Base-by-base conservation (phyloP, 2,797 vertebrate genomes). In the Falco berigora region DNA sequence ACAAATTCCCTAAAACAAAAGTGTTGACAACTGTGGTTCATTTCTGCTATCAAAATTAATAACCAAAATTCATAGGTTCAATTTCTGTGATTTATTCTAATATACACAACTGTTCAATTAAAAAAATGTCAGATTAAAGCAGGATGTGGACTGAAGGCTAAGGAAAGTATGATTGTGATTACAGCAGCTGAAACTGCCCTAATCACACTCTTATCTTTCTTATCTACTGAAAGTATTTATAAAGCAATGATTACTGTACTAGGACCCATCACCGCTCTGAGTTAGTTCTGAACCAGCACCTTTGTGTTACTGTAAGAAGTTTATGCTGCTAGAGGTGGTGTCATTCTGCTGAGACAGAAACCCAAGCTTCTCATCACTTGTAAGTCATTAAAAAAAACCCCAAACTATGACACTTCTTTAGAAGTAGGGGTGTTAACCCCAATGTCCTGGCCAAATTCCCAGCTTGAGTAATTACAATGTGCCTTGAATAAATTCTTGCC, bases 401-500 rank as follows among this genome's bases (percentile, higher is more conserved):
- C 28, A 93, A 95, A 93, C 80, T 80, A 58, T 89, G 92, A 80
- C 92, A 97, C 92, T 91, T 94, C 64, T 69, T 13, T 34, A 94
- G 78, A 83, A 93, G 88, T 49, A 89, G 94, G 94, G 96, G 90
- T 96, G 95, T 96, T 91, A 96, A 94, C 93, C 92, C 94, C 93
- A 81, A 59, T 6, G 88, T 79, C 78, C 96, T 94, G 90, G 96
- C 88, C 90, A 86, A 89, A 94, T 68, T 95, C 93, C 94, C 88
- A 66, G 86, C 92, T 59, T 0, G 1, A 83, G 67, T 94, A 91
- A 97, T 94, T 94, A 96, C 64, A 93, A 59, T 6, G n/a, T 59
- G 88, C 84, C 81, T 97, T 59, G 90, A 93, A 91, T 89, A 96
- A 96, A 94, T 93, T 94, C 93, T 94, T 92, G 93, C 96, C 95